These are phyloP conservation scores for Calephelis virginiensis DNA, from an alignment of 1,140 invertebrate genomes.

Conservation along the genomic window DNA sequence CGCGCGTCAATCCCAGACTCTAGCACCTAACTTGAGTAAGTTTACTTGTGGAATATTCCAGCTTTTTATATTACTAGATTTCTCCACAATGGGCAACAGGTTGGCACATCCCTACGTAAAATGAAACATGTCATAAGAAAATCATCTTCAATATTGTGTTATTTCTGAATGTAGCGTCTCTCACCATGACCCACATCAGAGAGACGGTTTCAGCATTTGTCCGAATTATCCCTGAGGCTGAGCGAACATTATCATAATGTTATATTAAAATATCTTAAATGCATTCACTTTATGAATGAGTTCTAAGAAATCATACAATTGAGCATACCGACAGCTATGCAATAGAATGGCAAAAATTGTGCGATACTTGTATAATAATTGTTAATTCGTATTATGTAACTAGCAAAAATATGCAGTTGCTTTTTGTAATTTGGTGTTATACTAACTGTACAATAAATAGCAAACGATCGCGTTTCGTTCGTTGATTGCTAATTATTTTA, in stretches of 20 bases:
- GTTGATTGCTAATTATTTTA: too few species aligned
- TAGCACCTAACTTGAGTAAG: too few species aligned
- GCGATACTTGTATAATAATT: too few species aligned
- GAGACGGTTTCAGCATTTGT: slow-evolving; percentile 34
- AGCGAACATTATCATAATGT: slow-evolving; percentile 38
- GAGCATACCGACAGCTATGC: too few species aligned
- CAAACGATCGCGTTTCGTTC: too few species aligned
- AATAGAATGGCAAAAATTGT: too few species aligned
- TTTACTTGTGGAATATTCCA: too few species aligned
- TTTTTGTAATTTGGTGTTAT: too few species aligned
- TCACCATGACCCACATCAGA: slow-evolving; percentile 25
- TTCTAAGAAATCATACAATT: background rate
- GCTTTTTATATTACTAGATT: background rate
- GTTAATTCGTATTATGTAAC: too few species aligned
- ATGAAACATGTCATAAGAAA: background rate
- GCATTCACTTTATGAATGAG: slow-evolving; percentile 1
- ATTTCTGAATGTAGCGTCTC: slow-evolving; percentile 12
- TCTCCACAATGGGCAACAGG: background rate
- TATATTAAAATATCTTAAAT: slow-evolving; percentile 38
- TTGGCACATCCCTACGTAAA: background rate
- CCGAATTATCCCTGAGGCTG: slow-evolving; percentile 41
- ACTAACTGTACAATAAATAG: too few species aligned
- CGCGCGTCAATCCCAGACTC: too few species aligned
- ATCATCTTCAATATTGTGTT: slow-evolving; percentile 8
- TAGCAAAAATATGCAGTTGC: too few species aligned